Evolutionary conservation across 2,797 vertebrate species (phyloP).

Genomic region (Sebastes miniatus): DNA sequence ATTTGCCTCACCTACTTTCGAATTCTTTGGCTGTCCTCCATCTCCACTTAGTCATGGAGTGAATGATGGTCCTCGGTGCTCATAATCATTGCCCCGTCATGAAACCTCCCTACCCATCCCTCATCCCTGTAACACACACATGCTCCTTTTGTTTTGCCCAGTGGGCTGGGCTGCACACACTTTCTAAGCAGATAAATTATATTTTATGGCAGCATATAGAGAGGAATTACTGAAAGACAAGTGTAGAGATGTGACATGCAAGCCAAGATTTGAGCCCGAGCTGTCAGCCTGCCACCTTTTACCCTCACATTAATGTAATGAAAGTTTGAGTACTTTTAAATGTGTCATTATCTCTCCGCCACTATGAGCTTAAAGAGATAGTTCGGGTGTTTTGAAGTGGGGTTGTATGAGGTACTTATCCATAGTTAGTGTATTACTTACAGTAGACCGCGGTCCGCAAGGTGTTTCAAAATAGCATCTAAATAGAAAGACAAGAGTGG

Average conservation of each 20-base stretch:
- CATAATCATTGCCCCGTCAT: conserved; percentile 44
- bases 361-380: background rate
- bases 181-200: conserved; percentile 15
- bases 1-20: conserved; percentile 35
- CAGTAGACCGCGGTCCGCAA: background rate
- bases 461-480: background rate
- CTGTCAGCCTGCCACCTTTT: background rate
- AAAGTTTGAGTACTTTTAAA: background rate
- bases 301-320: background rate
- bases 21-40: conserved; percentile 47
- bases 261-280: background rate
- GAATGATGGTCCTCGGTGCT: conserved; percentile 42
- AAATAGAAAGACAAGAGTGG: background rate
- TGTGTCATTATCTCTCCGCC: background rate
- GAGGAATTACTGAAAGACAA: conserved; percentile 14
- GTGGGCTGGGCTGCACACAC: conserved; percentile 2
- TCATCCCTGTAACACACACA: conserved; percentile 9
- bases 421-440: background rate
- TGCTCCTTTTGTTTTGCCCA: conserved; percentile 2
- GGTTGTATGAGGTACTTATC: background rate
- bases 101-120: conserved; percentile 44
- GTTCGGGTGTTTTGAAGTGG: background rate
- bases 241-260: background rate
- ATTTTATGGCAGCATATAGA: conserved; percentile 7
- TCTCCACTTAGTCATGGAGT: conserved; percentile 55